These are phyloP conservation scores for Apis mellifera DNA, from an alignment of 1,140 invertebrate genomes.

Conservation along the genomic window Amel_HAv3.1 CM009931.2:12141001-12141500, in stretches of 20 bases:
- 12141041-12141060: background rate
- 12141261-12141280: constrained; percentile 61
- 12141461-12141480: background rate
- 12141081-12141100: background rate
- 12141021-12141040: no score
- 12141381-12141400: constrained; percentile 51
- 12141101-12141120: background rate
- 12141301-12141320: constrained; percentile 56
- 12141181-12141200: constrained; percentile 42
- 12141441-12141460: constrained; percentile 52
- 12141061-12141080: background rate
- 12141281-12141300: constrained; percentile 62
- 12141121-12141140: constrained; percentile 4
- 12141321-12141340: constrained; percentile 35
- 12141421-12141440: background rate
- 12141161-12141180: constrained; percentile 28
- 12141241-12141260: constrained; percentile 26
- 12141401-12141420: constrained; percentile 43
- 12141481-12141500: background rate
- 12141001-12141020: no score
- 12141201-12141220: constrained; percentile 37
- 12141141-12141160: constrained; percentile 39
- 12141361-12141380: background rate
- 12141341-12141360: constrained; percentile 6
- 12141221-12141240: constrained; percentile 47